These are phyloP conservation scores for Myotis pilosus DNA, from an alignment of 2,797 vertebrate species.

Conservation along the genomic window DNA sequence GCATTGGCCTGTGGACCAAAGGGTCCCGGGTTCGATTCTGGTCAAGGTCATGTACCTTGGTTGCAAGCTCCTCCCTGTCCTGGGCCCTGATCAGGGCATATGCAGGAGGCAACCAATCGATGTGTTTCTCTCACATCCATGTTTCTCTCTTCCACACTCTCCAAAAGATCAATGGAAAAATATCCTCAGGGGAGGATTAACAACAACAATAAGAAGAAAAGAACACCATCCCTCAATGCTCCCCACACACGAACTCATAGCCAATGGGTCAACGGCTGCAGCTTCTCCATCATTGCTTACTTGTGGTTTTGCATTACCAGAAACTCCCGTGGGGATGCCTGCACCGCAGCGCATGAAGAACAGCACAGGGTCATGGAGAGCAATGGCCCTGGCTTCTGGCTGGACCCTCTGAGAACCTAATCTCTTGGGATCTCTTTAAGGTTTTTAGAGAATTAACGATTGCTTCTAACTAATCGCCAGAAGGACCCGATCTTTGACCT, in stretches of 20 bases:
- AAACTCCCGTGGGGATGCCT: not conserved
- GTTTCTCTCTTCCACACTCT: too few species aligned
- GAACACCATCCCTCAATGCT: not conserved
- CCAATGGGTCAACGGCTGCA: not conserved
- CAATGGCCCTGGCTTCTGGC: not conserved
- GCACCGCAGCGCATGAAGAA: not conserved
- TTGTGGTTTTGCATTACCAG: not conserved
- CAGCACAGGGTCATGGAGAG: not conserved
- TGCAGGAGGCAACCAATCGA: too few species aligned
- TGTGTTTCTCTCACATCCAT: too few species aligned
- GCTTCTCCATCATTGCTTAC: not conserved
- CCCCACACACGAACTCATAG: not conserved
- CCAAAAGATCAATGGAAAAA: too few species aligned
- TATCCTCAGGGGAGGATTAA: too few species aligned
- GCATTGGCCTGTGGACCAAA: too few species aligned
- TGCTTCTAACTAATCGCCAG: not conserved
- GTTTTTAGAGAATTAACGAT: not conserved
- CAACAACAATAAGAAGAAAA: not conserved
- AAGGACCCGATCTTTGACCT: not conserved
- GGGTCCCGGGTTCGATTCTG: too few species aligned
- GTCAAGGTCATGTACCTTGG: too few species aligned
- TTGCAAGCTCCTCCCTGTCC: too few species aligned
- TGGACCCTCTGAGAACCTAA: not conserved
- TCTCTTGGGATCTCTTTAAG: not conserved
- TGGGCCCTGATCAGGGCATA: too few species aligned